phyloP scores from a whole-genome alignment of 2,113 vertebrate genomes.

The Guaruba guarouba region DNA sequence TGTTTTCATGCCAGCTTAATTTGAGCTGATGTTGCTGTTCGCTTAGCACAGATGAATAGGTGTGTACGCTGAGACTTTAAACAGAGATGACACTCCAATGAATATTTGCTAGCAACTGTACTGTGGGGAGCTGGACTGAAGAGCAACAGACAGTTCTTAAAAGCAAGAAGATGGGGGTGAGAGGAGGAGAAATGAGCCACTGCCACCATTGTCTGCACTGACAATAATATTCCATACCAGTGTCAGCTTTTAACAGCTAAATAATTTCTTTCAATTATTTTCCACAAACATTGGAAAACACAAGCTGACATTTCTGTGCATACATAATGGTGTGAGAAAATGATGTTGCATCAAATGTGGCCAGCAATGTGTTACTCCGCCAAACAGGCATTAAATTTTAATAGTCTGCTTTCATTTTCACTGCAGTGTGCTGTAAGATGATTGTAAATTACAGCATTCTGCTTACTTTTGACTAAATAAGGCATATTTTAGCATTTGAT shows the following conservation, averaged over 20 bases:
- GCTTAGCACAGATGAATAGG: slow-evolving; percentile 78
- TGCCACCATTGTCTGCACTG: slow-evolving; percentile 7
- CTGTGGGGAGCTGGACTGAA: slow-evolving; percentile 54
- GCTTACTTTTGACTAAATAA: slow-evolving; percentile 77
- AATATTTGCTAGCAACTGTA: slow-evolving; percentile 69
- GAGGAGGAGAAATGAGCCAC: slow-evolving; percentile 11
- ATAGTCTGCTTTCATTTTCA: slow-evolving; percentile 74
- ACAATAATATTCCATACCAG: slow-evolving; percentile 48
- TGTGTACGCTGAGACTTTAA: slow-evolving; percentile 73
- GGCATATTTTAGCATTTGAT: slow-evolving; percentile 75
- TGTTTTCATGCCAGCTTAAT: slow-evolving; percentile 81
- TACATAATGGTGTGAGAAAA: slow-evolving; percentile 35
- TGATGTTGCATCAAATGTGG: slow-evolving; percentile 39
- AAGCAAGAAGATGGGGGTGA: neutral
- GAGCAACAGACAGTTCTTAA: slow-evolving; percentile 59
- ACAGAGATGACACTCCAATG: slow-evolving; percentile 75
- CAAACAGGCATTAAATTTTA: slow-evolving; percentile 76
- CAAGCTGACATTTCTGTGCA: slow-evolving; percentile 50
- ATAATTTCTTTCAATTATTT: slow-evolving; percentile 74
- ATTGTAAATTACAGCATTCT: slow-evolving; percentile 77
- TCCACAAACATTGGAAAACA: slow-evolving; percentile 66
- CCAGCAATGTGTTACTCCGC: slow-evolving; percentile 56
- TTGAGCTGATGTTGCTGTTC: slow-evolving; percentile 75
- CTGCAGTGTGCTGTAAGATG: slow-evolving; percentile 61
- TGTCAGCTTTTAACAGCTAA: slow-evolving; percentile 66